A percentile compares a stretch with the other conserved stretches of the same genome.
These are phyloP conservation scores for Drosophila carrolli DNA, from an alignment of 1,140 invertebrate species.

Conservation along the genomic window DNA sequence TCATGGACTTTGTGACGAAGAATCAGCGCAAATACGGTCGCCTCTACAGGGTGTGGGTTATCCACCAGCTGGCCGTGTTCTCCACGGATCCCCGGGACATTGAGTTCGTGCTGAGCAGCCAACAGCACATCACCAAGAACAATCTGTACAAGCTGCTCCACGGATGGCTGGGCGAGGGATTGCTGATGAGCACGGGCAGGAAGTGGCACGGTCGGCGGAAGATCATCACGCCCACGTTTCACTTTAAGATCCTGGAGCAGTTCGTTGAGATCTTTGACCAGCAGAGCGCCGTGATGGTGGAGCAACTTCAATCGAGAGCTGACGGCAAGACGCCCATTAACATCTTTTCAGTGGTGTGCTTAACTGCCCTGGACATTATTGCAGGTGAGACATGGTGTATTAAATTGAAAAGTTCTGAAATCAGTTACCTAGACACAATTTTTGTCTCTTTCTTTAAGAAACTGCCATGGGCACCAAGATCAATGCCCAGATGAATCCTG, in stretches of 20 bases:
- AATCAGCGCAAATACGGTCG: constrained; percentile 69
- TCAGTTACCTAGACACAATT: too few species aligned
- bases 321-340: constrained; percentile 63
- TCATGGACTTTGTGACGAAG: constrained; percentile 48
- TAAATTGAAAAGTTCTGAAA: too few species aligned
- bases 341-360: constrained; percentile 59
- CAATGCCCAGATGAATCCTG: constrained; percentile 88
- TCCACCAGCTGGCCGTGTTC: constrained; percentile 82
- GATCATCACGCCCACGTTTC: constrained; percentile 92
- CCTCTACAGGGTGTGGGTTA: constrained; percentile 88
- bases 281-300: constrained; percentile 87
- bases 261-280: constrained; percentile 90
- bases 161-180: constrained; percentile 84
- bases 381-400: constrained; percentile 32
- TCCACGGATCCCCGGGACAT: constrained; percentile 82
- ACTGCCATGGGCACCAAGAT: constrained; percentile 93
- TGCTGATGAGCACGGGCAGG: constrained; percentile 80
- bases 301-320: constrained; percentile 84
- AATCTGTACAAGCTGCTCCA: constrained; percentile 82
- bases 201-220: constrained; percentile 71
- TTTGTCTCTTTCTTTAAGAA: constrained; percentile 85
- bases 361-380: constrained; percentile 69
- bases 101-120: constrained; percentile 64
- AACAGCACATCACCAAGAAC: constrained; percentile 70
- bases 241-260: constrained; percentile 92